Percentiles rank a stretch among this genome's conserved stretches.
Evolutionary conservation across 2,888 invertebrate genomes (phyloP).

Genomic region (Lomographa bimaculata): DNA sequence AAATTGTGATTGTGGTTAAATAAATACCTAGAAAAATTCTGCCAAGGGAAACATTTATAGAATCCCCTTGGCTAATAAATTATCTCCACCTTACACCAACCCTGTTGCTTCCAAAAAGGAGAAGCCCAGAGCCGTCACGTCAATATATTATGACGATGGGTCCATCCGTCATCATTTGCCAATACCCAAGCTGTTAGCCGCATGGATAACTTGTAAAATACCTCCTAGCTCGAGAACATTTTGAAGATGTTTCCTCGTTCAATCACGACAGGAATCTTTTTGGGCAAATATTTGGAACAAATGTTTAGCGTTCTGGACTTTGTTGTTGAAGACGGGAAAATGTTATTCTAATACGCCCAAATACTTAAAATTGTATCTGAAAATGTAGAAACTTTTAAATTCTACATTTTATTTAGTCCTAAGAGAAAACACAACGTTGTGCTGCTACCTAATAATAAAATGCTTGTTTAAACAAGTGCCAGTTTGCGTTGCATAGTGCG

Average conservation of each 20-base stretch:
- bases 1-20: too few relatives aligned
- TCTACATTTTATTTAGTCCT: too few relatives aligned
- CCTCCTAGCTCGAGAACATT: conserved; percentile 11
- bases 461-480: too few relatives aligned
- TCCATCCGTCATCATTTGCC: conserved; percentile 59
- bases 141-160: conserved; percentile 42
- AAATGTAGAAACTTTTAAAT: too few relatives aligned
- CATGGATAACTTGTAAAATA: conserved; percentile 36
- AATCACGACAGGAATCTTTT: conserved; percentile 22
- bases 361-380: background rate
- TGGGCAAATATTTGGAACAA: conserved; percentile 21
- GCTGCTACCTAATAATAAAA: too few relatives aligned
- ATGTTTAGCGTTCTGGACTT: conserved; percentile 17
- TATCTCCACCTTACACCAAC: conserved; percentile 10
- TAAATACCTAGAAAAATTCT: too few relatives aligned
- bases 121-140: conserved; percentile 34
- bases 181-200: conserved; percentile 40
- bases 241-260: conserved; percentile 17
- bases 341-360: conserved; percentile 7
- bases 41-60: too few relatives aligned
- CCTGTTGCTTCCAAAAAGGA: conserved; percentile 13
- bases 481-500: too few relatives aligned
- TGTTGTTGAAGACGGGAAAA: conserved; percentile 11
- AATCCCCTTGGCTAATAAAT: conserved; percentile 19
- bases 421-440: too few relatives aligned